Base-by-base conservation (phyloP, 37 sponge, comb jelly and placozoan species). In the Ephydatia muelleri region DNA sequence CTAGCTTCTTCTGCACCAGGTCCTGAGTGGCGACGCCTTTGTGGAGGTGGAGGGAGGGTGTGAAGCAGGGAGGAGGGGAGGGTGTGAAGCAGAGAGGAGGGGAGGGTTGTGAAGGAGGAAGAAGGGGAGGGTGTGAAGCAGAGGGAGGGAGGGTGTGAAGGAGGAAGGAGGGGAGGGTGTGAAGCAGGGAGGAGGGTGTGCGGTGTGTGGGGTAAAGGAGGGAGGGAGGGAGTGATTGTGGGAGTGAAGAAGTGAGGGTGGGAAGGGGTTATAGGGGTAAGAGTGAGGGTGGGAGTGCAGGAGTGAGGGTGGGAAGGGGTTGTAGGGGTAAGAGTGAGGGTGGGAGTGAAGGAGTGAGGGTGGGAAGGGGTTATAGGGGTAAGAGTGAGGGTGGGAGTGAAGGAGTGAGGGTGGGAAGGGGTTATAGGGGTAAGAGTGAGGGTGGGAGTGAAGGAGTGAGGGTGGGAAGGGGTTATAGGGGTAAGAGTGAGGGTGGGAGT, bases 1-100 rank as follows among this genome's bases (percentile, higher is more conserved):
- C 96, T 78, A 97, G 79, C 88, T 97, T 97, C 94, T 97, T 97
- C 86, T 94, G 98, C 12, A 95, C 88, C 40, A 95, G 68, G 77
- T 97, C 91, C 64, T 82, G 75, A 0, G 95, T 93, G 57, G 95
- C 97, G 14, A 88, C 91, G 5, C 95, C 97, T 93, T 97, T n/a
- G n/a, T n/a, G n/a, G n/a, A n/a, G n/a, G n/a, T n/a, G 57, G 57
- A 57, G 57, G 19, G 19, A 14, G 19, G 57, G 57, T 1, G 19
- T 14, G 12, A 57, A 21, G 57, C 19, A 57, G 57, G 19, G 19
- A 14, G 57, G 57, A 11, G 16, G 12, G 57, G 57, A 57, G 57
- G 57, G 57, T 19, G 57, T 4, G 57, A 14, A 21, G 57, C 1
- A 14, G 57, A 11, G 57, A 14, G 57, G 19, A 21, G 0, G 19